Base-by-base conservation (phyloP, 2,113 vertebrate genomes). In the Leuciscus idus region DNA sequence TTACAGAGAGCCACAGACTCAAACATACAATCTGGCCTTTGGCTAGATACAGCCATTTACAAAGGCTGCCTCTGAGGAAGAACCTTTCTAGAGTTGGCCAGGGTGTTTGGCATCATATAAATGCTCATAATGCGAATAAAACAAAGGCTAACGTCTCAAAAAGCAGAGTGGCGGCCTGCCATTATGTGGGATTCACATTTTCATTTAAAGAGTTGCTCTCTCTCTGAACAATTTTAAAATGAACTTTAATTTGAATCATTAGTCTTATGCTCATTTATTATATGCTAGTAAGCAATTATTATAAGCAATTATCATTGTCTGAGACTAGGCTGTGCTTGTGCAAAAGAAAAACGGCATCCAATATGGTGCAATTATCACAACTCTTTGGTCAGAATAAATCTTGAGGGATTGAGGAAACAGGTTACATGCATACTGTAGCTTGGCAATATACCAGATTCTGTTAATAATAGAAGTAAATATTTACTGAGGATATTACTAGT, bases 11-110 rank as follows among this genome's bases (percentile, higher is more conserved):
- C 5, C 83, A 73, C 61, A 39, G 55, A 86, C 77, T 73, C 79
- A 82, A 85, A 88, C 68, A 87, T 83, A 59, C 43, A 77, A 78
- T 64, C 81, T 62, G 57, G 76, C 84, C 64, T 46, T 66, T 61
- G 52, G 77, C 52, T 73, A 61, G 17, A 79, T 70, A n/a, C 50
- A 70, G 62, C 57, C 57, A 46, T 81, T 84, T 83, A 80, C 64
- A 59, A 81, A 78, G n/a, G 15, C 62, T 55, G 36, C 66, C 39
- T 86, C 81, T 86, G 86, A 89, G 52, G 75, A n/a, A 6, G 12
- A 70, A 39, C 30, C 30, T 84, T 57, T 48, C 26, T 23, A 36
- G 19, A 68, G 28, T 6, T n/a, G 62, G 28, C 62, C 80, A 68
- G 26, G 8, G 46, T 10, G 17, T 48, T 86, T 61, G 50, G 4